These are phyloP conservation scores for Eristalinus aeneus DNA, from an alignment of 2,888 invertebrate genomes.

Conservation along the genomic window DNA sequence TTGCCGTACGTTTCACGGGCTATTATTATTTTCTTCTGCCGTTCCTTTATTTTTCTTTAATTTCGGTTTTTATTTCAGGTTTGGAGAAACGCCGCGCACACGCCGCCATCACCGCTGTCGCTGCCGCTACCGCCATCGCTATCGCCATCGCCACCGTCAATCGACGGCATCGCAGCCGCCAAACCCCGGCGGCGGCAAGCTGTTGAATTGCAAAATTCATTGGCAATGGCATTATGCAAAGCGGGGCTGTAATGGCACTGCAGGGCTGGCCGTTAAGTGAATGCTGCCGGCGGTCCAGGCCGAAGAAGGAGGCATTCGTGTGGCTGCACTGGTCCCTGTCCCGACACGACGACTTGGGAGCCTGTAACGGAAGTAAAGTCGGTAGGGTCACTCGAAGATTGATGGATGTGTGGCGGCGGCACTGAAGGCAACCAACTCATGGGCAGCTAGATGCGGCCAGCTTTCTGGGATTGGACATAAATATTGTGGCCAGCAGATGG, in stretches of 20 bases:
- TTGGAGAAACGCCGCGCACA: constrained; percentile 22
- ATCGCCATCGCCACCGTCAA: neutral
- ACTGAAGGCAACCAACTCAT: neutral
- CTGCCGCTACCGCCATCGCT: too few species aligned
- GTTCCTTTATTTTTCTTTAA: constrained; percentile 43
- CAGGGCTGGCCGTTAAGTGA: constrained; percentile 4
- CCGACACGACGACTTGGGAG: neutral
- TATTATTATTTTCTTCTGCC: constrained; percentile 41
- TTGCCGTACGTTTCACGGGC: constrained; percentile 19
- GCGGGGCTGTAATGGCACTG: constrained; percentile 20
- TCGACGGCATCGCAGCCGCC: neutral
- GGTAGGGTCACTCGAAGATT: constrained; percentile 3
- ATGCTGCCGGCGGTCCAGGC: neutral
- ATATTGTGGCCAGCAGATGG: neutral
- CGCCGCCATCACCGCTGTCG: neutral
- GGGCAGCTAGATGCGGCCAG: neutral
- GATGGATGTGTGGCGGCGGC: constrained; percentile 1
- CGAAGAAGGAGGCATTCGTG: neutral
- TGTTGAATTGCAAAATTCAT: constrained; percentile 45
- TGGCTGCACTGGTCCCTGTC: neutral
- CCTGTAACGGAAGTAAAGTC: constrained; percentile 21
- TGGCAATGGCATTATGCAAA: constrained; percentile 58
- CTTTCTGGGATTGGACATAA: neutral
- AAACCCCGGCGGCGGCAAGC: neutral
- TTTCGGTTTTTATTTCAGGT: constrained; percentile 57